phyloP scores from a whole-genome alignment of 2,888 invertebrate species.

The Ethmia dodecea region DNA sequence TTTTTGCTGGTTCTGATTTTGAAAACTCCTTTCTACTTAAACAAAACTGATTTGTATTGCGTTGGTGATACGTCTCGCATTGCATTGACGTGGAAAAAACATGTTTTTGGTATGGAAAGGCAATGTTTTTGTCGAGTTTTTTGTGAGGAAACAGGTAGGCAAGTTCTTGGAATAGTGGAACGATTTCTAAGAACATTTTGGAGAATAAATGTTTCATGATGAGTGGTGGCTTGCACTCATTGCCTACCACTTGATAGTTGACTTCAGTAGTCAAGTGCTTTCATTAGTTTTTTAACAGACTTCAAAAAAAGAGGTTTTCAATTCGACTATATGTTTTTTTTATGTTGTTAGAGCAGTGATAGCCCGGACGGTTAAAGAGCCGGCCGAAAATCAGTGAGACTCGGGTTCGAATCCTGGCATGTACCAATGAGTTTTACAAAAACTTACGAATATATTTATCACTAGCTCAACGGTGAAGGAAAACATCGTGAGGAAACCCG shows the following conservation, averaged over 20 bases:
- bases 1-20: constrained; percentile 8
- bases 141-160: constrained; percentile 45
- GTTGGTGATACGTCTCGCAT: too few species aligned
- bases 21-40: neutral
- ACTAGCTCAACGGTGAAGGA: too few species aligned
- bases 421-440: too few species aligned
- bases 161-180: constrained; percentile 41
- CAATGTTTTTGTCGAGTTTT: too few species aligned
- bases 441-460: too few species aligned
- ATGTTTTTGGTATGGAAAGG: too few species aligned
- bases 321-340: neutral
- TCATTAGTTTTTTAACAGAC: neutral
- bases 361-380: too few species aligned
- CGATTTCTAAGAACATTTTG: constrained; percentile 46
- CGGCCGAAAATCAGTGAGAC: too few species aligned
- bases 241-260: neutral
- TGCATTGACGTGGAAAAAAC: too few species aligned
- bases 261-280: neutral
- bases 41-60: neutral
- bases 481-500: too few species aligned
- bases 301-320: neutral
- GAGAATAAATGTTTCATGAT: constrained; percentile 14
- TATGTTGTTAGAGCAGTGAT: neutral
- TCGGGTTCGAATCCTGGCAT: too few species aligned
- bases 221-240: neutral